Evolutionary conservation across 2,888 invertebrate species (phyloP).

Genomic region (Spilarctia lutea): DNA sequence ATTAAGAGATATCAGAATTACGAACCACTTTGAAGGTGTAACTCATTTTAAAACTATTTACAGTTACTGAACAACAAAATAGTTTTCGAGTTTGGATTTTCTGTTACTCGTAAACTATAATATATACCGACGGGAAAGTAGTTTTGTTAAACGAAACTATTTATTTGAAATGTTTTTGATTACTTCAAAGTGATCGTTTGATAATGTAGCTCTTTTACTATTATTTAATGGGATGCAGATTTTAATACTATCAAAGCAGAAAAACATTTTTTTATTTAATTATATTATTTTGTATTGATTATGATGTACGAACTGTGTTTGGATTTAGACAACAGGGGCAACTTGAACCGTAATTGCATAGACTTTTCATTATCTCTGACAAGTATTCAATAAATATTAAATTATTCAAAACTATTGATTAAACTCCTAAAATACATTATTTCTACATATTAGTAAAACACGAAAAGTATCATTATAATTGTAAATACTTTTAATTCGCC

Average conservation of each 20-base stretch:
- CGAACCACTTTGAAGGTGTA: not conserved
- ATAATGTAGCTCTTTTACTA: not conserved
- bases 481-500: too few species aligned
- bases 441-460: too few species aligned
- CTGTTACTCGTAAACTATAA: conserved; percentile 24
- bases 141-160: conserved; percentile 19
- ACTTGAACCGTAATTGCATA: too few species aligned
- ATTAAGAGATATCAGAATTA: not conserved
- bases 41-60: conserved; percentile 30
- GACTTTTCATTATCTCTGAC: too few species aligned
- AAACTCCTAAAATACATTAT: too few species aligned
- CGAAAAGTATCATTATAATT: too few species aligned
- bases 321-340: too few species aligned
- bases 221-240: not conserved
- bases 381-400: too few species aligned
- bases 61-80: conserved; percentile 32
- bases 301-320: not conserved
- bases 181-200: not conserved
- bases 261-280: not conserved
- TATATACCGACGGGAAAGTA: conserved; percentile 11
- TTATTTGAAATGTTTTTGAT: conserved; percentile 13
- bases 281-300: not conserved
- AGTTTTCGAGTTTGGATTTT: conserved; percentile 44
- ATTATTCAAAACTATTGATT: too few species aligned
- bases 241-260: not conserved